phyloP scores from a whole-genome alignment of 1,140 invertebrate genomes.

The Battus philenor region DNA sequence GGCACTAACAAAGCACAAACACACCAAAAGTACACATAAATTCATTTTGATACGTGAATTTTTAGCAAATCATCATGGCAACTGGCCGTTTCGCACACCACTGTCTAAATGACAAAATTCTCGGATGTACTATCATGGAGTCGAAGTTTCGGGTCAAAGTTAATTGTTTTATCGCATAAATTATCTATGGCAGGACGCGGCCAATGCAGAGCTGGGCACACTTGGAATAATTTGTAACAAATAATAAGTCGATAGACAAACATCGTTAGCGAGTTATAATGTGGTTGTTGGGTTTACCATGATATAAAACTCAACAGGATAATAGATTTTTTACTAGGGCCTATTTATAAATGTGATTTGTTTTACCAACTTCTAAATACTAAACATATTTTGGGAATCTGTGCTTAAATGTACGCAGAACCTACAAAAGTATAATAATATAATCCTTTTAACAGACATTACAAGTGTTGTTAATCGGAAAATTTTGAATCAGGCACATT shows the following conservation, averaged over 20 bases:
- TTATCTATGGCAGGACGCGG: constrained; percentile 38
- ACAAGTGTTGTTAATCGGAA: too few relatives aligned
- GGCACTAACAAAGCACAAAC: constrained; percentile 42
- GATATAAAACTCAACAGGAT: neutral
- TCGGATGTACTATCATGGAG: constrained; percentile 40
- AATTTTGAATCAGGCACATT: too few relatives aligned
- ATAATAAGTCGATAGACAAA: constrained; percentile 16
- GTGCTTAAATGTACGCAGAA: too few relatives aligned
- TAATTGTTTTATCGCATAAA: constrained; percentile 57
- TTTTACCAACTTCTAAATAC: too few relatives aligned
- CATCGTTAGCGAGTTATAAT: constrained; percentile 9
- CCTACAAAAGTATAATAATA: too few relatives aligned
- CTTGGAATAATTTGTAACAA: constrained; percentile 32
- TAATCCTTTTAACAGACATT: too few relatives aligned
- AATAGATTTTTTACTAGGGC: too few relatives aligned
- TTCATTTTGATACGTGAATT: constrained; percentile 42
- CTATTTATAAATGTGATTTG: too few relatives aligned
- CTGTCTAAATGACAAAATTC: constrained; percentile 52
- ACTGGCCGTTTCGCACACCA: constrained; percentile 30
- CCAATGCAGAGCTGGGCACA: constrained; percentile 19
- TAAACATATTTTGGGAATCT: too few relatives aligned
- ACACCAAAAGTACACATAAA: constrained; percentile 58
- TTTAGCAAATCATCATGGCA: constrained; percentile 35
- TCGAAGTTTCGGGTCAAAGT: constrained; percentile 51
- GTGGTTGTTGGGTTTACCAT: constrained; percentile 5